Base-by-base conservation (phyloP, 2,888 invertebrate species). In the Brenthis hecate region DNA sequence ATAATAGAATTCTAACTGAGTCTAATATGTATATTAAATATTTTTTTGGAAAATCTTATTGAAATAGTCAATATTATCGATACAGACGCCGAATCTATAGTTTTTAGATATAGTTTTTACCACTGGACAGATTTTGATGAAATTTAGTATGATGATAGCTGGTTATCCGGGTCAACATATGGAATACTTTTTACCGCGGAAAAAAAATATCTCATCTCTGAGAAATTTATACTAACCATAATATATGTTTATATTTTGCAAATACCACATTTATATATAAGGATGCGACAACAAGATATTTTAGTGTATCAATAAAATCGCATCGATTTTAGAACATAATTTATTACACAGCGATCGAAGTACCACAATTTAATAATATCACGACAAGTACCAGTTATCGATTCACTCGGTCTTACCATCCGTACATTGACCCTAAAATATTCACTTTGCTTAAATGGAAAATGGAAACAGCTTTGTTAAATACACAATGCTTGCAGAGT, bases 381-480 rank as follows among this genome's bases (percentile, higher is more conserved):
- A 68, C 53, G 57, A 58, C 68, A 68, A 68, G 70, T 68, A 70
- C 72, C 65, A 74, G 70, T 72, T 73, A 74, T 72, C 70, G 74
- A 72, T 72, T 69, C 71, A 69, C 69, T 65, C 66, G 72, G 70
- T 72, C 68, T 66, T 73, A 68, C 68, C 73, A 73, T 71, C 63
- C 67, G 73, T 71, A 66, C 75, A 53, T 66, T 70, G 72, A 72
- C 72, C 75, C 63, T 69, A 71, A 72, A 71, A 66, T 70, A 69
- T 72, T 74, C 66, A 70, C 69, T 64, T 69, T 74, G 71, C 64
- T 65, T 67, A 69, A 75, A 74, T 70, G 72, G 74, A 72, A 74
- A 70, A 75, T 73, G 74, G 73, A 75, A 74, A 74, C 73, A 75
- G 70, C 69, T 65, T 73, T 73, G 56, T 76, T 70, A 60, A 56